Conservation (phyloP, 2,888 invertebrate species). For the Anoncus sp. region DNA sequence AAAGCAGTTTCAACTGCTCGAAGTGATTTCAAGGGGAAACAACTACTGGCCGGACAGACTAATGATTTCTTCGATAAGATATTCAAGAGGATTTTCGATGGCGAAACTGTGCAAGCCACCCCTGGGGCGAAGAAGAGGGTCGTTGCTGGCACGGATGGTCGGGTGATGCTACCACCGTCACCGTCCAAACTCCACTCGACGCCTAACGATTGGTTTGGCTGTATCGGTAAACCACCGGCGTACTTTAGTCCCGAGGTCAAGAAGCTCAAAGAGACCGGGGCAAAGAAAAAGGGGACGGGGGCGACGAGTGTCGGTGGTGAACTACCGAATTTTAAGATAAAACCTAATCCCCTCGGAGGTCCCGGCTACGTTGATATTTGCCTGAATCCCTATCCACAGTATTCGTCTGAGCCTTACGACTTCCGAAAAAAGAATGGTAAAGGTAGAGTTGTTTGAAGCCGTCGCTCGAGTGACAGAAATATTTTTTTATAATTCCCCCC, state of each 20-base stretch:
- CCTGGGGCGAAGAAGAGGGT: constrained; percentile 37
- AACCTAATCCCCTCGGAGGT: constrained; percentile 81
- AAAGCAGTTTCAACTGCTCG: constrained; percentile 36
- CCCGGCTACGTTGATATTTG: constrained; percentile 84
- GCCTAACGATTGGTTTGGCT: constrained; percentile 85
- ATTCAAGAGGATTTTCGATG: constrained; percentile 82
- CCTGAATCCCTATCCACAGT: constrained; percentile 83
- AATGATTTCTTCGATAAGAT: constrained; percentile 83
- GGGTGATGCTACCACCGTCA: constrained; percentile 69
- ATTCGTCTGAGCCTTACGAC: constrained; percentile 71
- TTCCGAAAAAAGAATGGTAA: constrained; percentile 29
- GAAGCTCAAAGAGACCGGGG: constrained; percentile 39
- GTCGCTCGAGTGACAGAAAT: too few relatives aligned
- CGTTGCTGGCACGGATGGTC: constrained; percentile 18
- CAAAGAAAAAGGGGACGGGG: constrained; percentile 45
- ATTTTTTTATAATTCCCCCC: too few relatives aligned
- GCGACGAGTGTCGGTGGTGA: constrained; percentile 58
- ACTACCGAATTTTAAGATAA: constrained; percentile 73
- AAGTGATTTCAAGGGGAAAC: constrained; percentile 69
- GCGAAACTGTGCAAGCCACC: constrained; percentile 76
- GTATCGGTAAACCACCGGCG: constrained; percentile 79
- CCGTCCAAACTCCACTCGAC: constrained; percentile 83
- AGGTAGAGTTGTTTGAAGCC: constrained; percentile 12
- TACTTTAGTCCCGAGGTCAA: constrained; percentile 75
- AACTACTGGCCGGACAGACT: constrained; percentile 67